Conservation (phyloP, 1,140 invertebrate genomes). For the Drosophila subobscura region DNA sequence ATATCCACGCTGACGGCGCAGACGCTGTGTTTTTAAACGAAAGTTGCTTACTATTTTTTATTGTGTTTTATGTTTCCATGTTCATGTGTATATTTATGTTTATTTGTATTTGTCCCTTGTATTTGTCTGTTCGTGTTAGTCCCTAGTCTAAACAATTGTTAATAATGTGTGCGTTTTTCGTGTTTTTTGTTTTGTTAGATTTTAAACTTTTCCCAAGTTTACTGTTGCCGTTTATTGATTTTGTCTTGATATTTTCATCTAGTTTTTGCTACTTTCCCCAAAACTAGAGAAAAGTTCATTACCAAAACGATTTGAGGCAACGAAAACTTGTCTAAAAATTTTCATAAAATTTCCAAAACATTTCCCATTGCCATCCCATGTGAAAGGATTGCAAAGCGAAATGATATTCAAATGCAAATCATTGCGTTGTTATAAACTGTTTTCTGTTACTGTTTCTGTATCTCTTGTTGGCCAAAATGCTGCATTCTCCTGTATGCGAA, state of each 20-base stretch:
- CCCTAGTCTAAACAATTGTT: constrained; percentile 19
- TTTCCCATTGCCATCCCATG: constrained; percentile 36
- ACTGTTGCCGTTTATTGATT: constrained; percentile 1
- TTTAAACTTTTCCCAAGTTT: constrained; percentile 23
- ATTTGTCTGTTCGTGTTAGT: constrained; percentile 37
- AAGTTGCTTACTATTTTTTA: constrained; percentile 54
- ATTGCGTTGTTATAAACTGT: constrained; percentile 69
- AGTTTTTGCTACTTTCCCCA: constrained; percentile 69
- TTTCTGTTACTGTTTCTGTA: constrained; percentile 17
- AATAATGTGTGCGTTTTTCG: constrained; percentile 15
- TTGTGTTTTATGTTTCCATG: constrained; percentile 65
- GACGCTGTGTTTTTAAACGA: constrained; percentile 50
- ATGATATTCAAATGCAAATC: constrained; percentile 48
- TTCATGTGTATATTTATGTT: constrained; percentile 44
- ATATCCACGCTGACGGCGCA: constrained; percentile 51
- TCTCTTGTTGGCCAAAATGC: constrained; percentile 34
- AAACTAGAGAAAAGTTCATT: constrained; percentile 41
- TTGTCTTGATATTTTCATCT: constrained; percentile 14
- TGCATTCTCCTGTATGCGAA: constrained; percentile 67
- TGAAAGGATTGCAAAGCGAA: constrained; percentile 46
- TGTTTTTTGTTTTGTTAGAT: constrained; percentile 53
- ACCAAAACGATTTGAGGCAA: constrained; percentile 9
- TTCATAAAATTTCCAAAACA: constrained; percentile 7
- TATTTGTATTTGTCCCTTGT: constrained; percentile 48
- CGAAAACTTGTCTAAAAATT: constrained; percentile 12